phyloP scores from a whole-genome alignment of 2,797 vertebrate genomes.

The Molossus molossus region DNA sequence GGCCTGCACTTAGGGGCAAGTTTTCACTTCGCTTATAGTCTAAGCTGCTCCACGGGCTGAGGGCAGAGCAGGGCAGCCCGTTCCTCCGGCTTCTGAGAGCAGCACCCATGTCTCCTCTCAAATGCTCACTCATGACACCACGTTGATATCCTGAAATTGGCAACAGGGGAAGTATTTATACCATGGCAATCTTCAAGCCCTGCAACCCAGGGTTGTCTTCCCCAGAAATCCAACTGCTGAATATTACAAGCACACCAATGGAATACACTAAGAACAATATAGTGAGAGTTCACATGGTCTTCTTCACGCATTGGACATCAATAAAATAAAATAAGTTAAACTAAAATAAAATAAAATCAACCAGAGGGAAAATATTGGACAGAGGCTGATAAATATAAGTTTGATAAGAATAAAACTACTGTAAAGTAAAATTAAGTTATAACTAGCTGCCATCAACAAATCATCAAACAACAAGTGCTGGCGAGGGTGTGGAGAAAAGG shows the following conservation, averaged over 20 bases:
- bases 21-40: accelerated
- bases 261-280: not conserved
- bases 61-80: accelerated
- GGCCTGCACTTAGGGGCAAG: not conserved
- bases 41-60: accelerated
- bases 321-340: not conserved
- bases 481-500: no score
- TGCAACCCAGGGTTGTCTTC: no score
- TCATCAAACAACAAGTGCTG: no score
- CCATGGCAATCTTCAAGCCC: not conserved
- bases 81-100: not conserved
- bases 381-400: no score
- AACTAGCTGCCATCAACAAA: no score
- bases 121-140: accelerated
- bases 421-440: accelerated
- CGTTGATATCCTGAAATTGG: not conserved
- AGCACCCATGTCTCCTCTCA: accelerated
- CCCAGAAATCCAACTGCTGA: not conserved
- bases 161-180: not conserved
- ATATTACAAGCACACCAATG: accelerated
- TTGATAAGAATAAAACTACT: not conserved
- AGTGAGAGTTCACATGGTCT: no score
- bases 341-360: not conserved
- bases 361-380: not conserved
- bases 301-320: not conserved